These are phyloP conservation scores for Drosophila flavopinicola DNA, from an alignment of 2,888 invertebrate genomes.

Conservation along the genomic window DNA sequence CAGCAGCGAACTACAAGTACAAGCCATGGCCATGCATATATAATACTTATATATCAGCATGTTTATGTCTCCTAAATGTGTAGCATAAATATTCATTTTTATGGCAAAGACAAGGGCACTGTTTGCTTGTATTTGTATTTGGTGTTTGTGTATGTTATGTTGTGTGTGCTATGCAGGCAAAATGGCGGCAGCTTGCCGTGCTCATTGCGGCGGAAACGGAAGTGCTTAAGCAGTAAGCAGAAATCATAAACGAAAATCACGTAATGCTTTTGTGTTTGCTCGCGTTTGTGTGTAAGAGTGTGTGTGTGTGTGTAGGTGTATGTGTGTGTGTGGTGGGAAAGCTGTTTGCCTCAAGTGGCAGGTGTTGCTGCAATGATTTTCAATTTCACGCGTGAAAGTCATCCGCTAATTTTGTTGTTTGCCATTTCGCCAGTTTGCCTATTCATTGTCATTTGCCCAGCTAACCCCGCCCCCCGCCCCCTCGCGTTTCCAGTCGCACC, in stretches of 20 bases:
- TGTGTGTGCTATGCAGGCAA: constrained; percentile 48
- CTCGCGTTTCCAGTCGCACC: too few species aligned
- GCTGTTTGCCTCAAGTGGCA: constrained; percentile 57
- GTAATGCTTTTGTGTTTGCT: constrained; percentile 61
- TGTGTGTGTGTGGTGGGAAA: constrained; percentile 1
- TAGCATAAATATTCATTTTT: constrained; percentile 79
- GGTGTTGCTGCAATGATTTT: constrained; percentile 81
- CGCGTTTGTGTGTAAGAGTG: constrained; percentile 9
- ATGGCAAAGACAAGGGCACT: constrained; percentile 66
- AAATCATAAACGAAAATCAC: constrained; percentile 81
- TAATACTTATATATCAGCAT: constrained; percentile 65
- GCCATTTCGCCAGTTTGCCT: constrained; percentile 47
- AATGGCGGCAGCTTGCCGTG: constrained; percentile 56
- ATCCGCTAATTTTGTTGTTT: constrained; percentile 75
- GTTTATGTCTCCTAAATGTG: constrained; percentile 67
- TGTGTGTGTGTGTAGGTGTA: not conserved
- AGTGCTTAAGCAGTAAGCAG: constrained; percentile 76
- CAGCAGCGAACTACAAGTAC: constrained; percentile 9
- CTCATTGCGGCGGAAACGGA: constrained; percentile 69
- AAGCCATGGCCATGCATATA: constrained; percentile 56
- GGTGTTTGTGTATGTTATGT: constrained; percentile 9
- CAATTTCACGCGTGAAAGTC: constrained; percentile 77
- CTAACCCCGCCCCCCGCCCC: constrained; percentile 18
- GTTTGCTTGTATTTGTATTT: not conserved
- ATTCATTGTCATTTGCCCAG: constrained; percentile 76